These are phyloP conservation scores for Euborellia annulipes DNA, from an alignment of 1,140 invertebrate species.

Conservation along the genomic window DNA sequence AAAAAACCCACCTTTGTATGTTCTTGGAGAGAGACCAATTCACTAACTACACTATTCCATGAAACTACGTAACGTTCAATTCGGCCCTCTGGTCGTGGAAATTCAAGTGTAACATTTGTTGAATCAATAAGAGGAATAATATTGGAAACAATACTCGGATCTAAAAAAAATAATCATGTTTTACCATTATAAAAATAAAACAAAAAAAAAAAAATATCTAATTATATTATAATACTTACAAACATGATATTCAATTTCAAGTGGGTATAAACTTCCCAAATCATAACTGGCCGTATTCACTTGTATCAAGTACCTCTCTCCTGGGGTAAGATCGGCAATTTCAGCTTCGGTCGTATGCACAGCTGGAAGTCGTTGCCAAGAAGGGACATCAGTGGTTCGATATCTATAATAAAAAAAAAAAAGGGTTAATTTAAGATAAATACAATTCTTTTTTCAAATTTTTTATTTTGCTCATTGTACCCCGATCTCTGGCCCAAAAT, in stretches of 20 bases:
- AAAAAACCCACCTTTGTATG: neutral
- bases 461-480: too few species aligned
- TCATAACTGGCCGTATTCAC: constrained; percentile 74
- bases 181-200: too few species aligned
- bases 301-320: constrained; percentile 72
- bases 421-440: constrained; percentile 6
- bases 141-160: constrained; percentile 68
- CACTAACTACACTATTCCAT: constrained; percentile 45
- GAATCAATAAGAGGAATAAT: constrained; percentile 66
- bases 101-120: constrained; percentile 76
- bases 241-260: constrained; percentile 69
- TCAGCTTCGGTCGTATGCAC: constrained; percentile 55
- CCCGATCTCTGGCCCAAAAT: too few species aligned
- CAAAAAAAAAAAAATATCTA: too few species aligned
- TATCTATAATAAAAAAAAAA: constrained; percentile 31
- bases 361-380: constrained; percentile 49
- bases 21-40: neutral
- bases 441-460: too few species aligned
- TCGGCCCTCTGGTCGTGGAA: constrained; percentile 64
- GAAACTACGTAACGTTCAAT: constrained; percentile 65
- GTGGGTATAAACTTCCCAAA: constrained; percentile 58
- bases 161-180: constrained; percentile 31
- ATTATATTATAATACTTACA: constrained; percentile 40
- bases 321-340: constrained; percentile 71
- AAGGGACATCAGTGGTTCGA: constrained; percentile 51